A percentile compares a stretch with the other conserved stretches of the same genome.
Evolutionary conservation across 2,888 invertebrate genomes (phyloP).

Genomic region (Heliconius charithonia): DNA sequence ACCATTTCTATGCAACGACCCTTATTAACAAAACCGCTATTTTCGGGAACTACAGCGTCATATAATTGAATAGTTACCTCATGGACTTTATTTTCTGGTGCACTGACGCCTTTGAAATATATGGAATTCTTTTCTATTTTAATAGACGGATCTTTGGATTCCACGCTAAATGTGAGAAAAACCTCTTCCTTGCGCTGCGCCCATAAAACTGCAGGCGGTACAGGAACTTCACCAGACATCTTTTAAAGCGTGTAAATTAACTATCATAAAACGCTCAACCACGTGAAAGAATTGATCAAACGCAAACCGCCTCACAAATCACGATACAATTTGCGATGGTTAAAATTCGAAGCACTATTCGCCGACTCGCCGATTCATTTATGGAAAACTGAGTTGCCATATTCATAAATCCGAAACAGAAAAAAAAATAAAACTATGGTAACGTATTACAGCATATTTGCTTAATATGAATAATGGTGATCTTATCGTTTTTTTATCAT

Average conservation of each 20-base stretch:
- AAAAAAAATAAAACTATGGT: neutral
- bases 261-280: slow-evolving; percentile 44
- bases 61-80: slow-evolving; percentile 94
- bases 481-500: too few relatives aligned
- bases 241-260: slow-evolving; percentile 38
- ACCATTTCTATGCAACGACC: slow-evolving; percentile 90
- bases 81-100: slow-evolving; percentile 92
- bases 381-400: slow-evolving; percentile 47
- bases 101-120: slow-evolving; percentile 93
- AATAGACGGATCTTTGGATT: slow-evolving; percentile 93
- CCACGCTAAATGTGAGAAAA: slow-evolving; percentile 95
- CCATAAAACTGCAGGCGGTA: slow-evolving; percentile 95
- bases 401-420: slow-evolving; percentile 2
- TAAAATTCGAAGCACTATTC: slow-evolving; percentile 48
- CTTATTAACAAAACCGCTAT: slow-evolving; percentile 88
- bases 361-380: slow-evolving; percentile 59
- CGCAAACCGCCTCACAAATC: slow-evolving; percentile 42
- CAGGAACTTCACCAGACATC: slow-evolving; percentile 80
- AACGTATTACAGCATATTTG: neutral
- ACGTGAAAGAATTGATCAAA: slow-evolving; percentile 49
- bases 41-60: slow-evolving; percentile 91
- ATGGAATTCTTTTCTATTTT: slow-evolving; percentile 89
- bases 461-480: too few relatives aligned
- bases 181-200: slow-evolving; percentile 93
- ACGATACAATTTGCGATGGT: slow-evolving; percentile 45